Evolutionary conservation across 2,888 invertebrate genomes (phyloP).

Genomic region (Hypomecis punctinalis): DNA sequence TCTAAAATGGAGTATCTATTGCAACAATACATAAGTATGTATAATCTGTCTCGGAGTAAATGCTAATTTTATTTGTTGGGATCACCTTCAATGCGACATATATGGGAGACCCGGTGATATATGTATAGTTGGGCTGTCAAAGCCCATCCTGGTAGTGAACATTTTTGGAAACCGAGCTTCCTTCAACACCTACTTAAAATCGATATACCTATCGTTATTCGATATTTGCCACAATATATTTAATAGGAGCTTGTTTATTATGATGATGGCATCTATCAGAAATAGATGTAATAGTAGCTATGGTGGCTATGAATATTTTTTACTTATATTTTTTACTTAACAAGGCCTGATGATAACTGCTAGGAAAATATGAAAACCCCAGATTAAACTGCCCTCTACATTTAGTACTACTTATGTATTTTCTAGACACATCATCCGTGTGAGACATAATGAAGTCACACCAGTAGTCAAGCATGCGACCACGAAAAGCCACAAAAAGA

Average conservation of each 20-base stretch:
- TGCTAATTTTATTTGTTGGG: constrained; percentile 76
- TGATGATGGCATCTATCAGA: not conserved
- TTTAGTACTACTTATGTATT: no score
- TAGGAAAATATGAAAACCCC: no score
- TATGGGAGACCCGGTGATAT: constrained; percentile 69
- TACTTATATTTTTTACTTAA: no score
- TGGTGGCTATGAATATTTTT: no score
- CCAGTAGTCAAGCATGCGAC: no score
- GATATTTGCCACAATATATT: constrained; percentile 16
- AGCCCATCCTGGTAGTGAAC: constrained; percentile 31
- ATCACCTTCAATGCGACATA: constrained; percentile 68
- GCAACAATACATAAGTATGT: constrained; percentile 58
- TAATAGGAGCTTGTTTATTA: constrained; percentile 11
- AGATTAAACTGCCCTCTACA: no score
- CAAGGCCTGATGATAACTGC: no score
- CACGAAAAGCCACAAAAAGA: no score
- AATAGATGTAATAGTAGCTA: not conserved
- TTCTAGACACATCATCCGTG: no score
- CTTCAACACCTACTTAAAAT: constrained; percentile 36
- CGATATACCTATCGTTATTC: constrained; percentile 12
- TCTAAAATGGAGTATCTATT: constrained; percentile 77
- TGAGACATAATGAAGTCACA: no score
- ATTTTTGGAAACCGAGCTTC: constrained; percentile 39
- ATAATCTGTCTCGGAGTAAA: constrained; percentile 68
- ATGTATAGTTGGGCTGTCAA: constrained; percentile 54